Percentiles rank a stretch among this genome's conserved stretches.
Conservation (phyloP, 2,113 vertebrate genomes). For the Psammodynastes pulverulentus region DNA sequence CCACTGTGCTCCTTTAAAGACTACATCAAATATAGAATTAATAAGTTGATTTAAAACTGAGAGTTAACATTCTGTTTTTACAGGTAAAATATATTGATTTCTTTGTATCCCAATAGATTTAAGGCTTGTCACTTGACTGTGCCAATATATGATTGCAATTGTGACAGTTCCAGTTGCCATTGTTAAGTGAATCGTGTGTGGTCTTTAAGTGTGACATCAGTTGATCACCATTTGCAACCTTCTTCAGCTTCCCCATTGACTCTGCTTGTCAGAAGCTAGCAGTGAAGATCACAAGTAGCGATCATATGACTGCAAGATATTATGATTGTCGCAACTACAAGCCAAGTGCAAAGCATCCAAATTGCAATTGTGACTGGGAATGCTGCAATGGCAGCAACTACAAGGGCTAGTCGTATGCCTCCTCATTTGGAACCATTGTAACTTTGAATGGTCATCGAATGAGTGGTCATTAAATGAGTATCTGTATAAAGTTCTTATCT, state of each 20-base stretch:
- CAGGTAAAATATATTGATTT: not conserved
- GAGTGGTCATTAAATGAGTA: not conserved
- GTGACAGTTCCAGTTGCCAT: not conserved
- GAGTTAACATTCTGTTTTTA: not conserved
- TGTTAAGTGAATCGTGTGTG: not conserved
- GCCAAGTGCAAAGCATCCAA: not conserved
- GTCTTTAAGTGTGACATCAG: not conserved
- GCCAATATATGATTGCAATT: not conserved
- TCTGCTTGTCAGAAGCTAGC: not conserved
- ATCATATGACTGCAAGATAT: not conserved
- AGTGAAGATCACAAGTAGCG: not conserved
- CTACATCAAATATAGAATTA: no score
- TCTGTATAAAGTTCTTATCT: not conserved
- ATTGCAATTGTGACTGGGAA: not conserved
- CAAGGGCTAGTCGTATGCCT: no score
- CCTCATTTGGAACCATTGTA: not conserved
- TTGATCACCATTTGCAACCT: not conserved
- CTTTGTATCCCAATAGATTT: not conserved
- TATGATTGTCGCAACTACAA: not conserved
- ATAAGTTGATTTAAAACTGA: not conserved
- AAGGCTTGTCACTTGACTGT: not conserved
- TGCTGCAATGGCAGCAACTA: no score
- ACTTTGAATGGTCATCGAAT: not conserved
- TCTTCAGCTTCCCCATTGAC: not conserved
- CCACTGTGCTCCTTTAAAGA: no score